Evolutionary conservation across 2,113 vertebrate genomes (phyloP), one percentile per base, ranked within the genome.

Genomic region (Natator depressus): DNA sequence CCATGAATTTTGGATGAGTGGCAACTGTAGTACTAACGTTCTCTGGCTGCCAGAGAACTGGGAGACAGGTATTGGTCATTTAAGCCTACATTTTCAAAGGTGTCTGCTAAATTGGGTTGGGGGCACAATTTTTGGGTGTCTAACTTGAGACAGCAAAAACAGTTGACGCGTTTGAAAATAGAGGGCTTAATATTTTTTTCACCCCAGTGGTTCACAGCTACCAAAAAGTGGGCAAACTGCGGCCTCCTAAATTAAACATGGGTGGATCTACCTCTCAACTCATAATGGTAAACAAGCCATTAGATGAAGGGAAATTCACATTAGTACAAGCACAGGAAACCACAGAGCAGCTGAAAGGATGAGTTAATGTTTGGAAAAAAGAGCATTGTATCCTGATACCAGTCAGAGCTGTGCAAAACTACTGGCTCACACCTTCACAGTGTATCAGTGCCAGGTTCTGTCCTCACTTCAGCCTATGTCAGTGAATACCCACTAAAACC

Each of bases 281-380:
- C 59, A 72, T 38, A 72, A 72, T 8, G n/a, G 38, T 20, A 38
- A 72, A 82, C 22, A 75, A 87, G 93, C 29, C 38, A 42, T 57
- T 80, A 79, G 89, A 94, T 95, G 81, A 82, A 81, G 94, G 88
- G 91, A 96, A 97, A 93, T 92, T 92, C 4, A 0, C 49, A 78
- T 85, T 49, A 85, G 62, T 91, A 91, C 53, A 96, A 91, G 85
- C 81, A 95, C 89, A 93, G 93, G 93, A 97, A 97, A 94, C 88
- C 53, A 84, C 55, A 96, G 75, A 88, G 89, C 79, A 85, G 88
- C 53, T 94, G 79, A 93, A 96, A 93, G 85, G 72, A 91, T 29
- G 75, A 96, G 89, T 93, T 80, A 96, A 97, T 96, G 65, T 72
- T 38, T 72, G 88, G 94, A 65, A 96, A 91, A 91, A 88, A 92